Conservation (phyloP, 2,888 invertebrate genomes). For the Sialis lutaria region DNA sequence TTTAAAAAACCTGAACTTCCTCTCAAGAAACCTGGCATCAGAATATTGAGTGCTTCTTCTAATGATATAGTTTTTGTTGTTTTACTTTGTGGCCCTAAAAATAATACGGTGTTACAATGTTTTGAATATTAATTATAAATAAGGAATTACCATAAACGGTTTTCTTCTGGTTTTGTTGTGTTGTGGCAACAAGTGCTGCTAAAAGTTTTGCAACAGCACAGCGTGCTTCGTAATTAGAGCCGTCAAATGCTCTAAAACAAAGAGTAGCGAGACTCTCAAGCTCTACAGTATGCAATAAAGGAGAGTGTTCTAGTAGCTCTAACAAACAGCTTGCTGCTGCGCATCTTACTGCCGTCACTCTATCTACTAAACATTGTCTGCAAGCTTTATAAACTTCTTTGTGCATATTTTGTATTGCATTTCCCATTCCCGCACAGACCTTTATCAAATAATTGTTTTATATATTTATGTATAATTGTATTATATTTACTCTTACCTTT, state of each 20-base stretch:
- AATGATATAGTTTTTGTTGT: slow-evolving; percentile 53
- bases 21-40: slow-evolving; percentile 86
- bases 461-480: not conserved
- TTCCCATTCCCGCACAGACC: slow-evolving; percentile 88
- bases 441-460: slow-evolving; percentile 15
- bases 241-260: slow-evolving; percentile 82
- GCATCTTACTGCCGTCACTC: slow-evolving; percentile 82
- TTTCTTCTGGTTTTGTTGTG: slow-evolving; percentile 51
- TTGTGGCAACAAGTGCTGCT: slow-evolving; percentile 72
- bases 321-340: slow-evolving; percentile 83
- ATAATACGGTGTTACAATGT: not conserved
- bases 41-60: slow-evolving; percentile 78
- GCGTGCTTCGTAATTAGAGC: slow-evolving; percentile 80
- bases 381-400: slow-evolving; percentile 87
- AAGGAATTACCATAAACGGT: slow-evolving; percentile 18
- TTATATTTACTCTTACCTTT: slow-evolving; percentile 52
- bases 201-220: slow-evolving; percentile 84
- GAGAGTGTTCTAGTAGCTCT: slow-evolving; percentile 76
- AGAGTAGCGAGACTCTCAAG: slow-evolving; percentile 82
- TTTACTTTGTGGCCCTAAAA: slow-evolving; percentile 39
- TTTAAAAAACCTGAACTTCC: slow-evolving; percentile 91
- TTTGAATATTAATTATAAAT: not conserved
- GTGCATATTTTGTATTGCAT: slow-evolving; percentile 68
- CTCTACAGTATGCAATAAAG: slow-evolving; percentile 72
- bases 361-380: slow-evolving; percentile 72